Evolutionary conservation across 1,140 invertebrate species (phyloP).

Genomic region (Carposina sasakii): DNA sequence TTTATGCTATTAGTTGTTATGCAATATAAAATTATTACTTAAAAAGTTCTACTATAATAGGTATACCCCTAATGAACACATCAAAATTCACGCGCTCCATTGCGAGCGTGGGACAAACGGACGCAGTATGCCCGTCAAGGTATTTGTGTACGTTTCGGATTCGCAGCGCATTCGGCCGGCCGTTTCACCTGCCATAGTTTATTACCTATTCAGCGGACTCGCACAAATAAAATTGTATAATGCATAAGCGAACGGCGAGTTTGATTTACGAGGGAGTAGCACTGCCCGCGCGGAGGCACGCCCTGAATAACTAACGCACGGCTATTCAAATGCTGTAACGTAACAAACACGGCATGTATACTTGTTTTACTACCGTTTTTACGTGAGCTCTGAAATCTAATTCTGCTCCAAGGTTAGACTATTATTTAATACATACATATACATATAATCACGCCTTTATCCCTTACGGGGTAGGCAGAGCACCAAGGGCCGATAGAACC

Average conservation of each 20-base stretch:
- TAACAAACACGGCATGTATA: not conserved
- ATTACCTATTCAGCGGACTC: constrained; percentile 69
- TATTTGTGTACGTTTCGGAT: constrained; percentile 59
- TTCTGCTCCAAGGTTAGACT: too few relatives aligned
- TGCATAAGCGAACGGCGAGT: constrained; percentile 69
- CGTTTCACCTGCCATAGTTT: constrained; percentile 66
- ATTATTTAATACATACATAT: too few relatives aligned
- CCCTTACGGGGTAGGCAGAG: too few relatives aligned
- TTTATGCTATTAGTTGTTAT: too few relatives aligned
- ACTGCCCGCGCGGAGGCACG: constrained; percentile 41
- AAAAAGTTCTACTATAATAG: too few relatives aligned
- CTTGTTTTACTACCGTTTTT: not conserved
- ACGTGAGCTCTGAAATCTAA: too few relatives aligned
- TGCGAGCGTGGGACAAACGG: not conserved
- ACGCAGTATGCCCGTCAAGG: constrained; percentile 15
- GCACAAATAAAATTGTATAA: constrained; percentile 73
- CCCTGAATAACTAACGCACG: constrained; percentile 63
- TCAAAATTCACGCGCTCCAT: too few relatives aligned
- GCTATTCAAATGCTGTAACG: constrained; percentile 36
- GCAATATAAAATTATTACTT: too few relatives aligned
- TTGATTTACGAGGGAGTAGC: constrained; percentile 63
- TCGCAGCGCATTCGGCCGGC: constrained; percentile 42
- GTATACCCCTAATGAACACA: too few relatives aligned
- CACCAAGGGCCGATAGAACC: too few relatives aligned
- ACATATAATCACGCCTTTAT: too few relatives aligned